A percentile compares a stretch with the other conserved stretches of the same genome.
These are phyloP conservation scores for Acrobasis repandana DNA, from an alignment of 2,888 invertebrate species.

Conservation along the genomic window DNA sequence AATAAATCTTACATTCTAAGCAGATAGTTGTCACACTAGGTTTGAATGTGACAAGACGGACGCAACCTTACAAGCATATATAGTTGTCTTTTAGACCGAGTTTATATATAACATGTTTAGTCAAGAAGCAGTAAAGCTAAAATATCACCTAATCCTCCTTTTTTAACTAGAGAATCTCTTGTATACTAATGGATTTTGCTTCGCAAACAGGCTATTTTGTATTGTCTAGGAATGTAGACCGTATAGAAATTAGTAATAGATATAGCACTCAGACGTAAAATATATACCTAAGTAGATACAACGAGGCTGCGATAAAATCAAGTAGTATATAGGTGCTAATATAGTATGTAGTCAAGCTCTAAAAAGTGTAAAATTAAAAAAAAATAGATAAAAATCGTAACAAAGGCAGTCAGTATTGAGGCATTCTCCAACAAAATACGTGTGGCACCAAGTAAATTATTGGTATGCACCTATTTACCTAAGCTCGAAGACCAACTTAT, in stretches of 20 bases:
- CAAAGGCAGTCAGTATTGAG: no score
- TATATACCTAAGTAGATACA: not conserved
- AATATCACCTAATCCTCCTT: slow-evolving; percentile 75
- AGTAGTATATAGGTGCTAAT: not conserved
- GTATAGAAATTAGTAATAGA: slow-evolving; percentile 38
- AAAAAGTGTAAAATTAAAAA: not conserved
- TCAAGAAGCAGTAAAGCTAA: slow-evolving; percentile 79
- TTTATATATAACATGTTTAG: slow-evolving; percentile 50
- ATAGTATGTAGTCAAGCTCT: not conserved
- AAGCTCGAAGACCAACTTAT: slow-evolving; percentile 26
- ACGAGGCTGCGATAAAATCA: slow-evolving; percentile 1
- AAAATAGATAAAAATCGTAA: not conserved
- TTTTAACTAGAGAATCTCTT: slow-evolving; percentile 61
- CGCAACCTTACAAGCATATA: slow-evolving; percentile 38
- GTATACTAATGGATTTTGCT: slow-evolving; percentile 61
- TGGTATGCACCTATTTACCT: not conserved
- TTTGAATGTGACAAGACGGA: slow-evolving; percentile 35
- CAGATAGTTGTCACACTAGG: slow-evolving; percentile 36
- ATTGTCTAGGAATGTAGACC: slow-evolving; percentile 63
- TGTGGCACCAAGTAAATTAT: no score
- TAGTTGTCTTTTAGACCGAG: slow-evolving; percentile 65
- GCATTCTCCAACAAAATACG: no score
- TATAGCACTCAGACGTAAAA: slow-evolving; percentile 39
- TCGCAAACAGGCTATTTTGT: slow-evolving; percentile 68
- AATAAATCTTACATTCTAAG: slow-evolving; percentile 33